Base-by-base conservation (phyloP, 2,113 vertebrate species). In the Anguilla japonica region DNA sequence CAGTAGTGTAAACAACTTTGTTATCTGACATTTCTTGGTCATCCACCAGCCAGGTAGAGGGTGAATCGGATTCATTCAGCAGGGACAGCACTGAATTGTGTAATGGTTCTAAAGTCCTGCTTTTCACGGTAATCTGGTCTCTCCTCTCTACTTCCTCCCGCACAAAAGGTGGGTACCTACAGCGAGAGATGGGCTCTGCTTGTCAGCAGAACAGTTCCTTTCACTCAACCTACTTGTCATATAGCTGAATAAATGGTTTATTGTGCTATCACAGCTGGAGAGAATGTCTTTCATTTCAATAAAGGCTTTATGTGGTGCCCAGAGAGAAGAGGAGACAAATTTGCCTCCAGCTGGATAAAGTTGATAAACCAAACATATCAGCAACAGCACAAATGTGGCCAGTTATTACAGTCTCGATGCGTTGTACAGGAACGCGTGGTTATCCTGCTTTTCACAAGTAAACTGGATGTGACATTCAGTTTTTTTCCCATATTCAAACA, bases 331-430 rank as follows among this genome's bases (percentile, higher is more conserved):
- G 20, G 81, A 82, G 41, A 82, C 46, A 82, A 53, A 53, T 82
- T 67, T 82, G 46, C 81, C n/a, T 82, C 26, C 41, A 81, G 79
- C 79, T 81, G 79, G 46, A 82, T 41, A 50, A 29, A 82, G 22
- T 75, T 75, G n/a, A 75, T 75, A 75, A 75, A 75, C 71, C 29
- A 2, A 75, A 75, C n/a, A 75, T n/a, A 53, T 50, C 81, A 82
- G 46, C 81, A 82, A 82, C 81, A 82, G 46, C 41, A 43, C 71
- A 82, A 14, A 2, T 22, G 50, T 56, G 50, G n/a, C n/a, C 34
- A 22, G 46, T 71, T 83, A 83, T 83, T 83, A 34, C 34, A 16
- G 50, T 60, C 26, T 29, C 5, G 50, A 34, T 40, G 50, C 29
- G 22, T 53, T 57, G 53, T 50, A 41, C 50, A 56, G n/a, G 14